phyloP scores from a whole-genome alignment of 1,140 invertebrate genomes.

The Planococcus citri region DNA sequence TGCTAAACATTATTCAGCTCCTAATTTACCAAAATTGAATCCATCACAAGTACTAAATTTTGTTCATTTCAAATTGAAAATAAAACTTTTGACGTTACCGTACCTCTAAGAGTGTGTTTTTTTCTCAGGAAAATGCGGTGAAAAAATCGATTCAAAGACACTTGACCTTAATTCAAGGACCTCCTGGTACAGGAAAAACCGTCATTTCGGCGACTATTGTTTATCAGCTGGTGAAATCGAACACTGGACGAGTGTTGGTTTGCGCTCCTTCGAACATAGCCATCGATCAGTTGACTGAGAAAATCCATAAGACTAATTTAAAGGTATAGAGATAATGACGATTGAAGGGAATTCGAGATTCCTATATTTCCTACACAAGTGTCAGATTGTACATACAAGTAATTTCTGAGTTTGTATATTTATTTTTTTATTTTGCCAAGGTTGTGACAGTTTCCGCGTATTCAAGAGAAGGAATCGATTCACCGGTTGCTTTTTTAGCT shows the following conservation, averaged over 20 bases:
- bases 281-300: no score
- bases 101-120: slow-evolving; percentile 22
- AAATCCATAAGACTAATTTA: slow-evolving; percentile 93
- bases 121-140: slow-evolving; percentile 81
- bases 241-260: slow-evolving; percentile 85
- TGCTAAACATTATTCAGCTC: slow-evolving; percentile 94
- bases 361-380: no score
- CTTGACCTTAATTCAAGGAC: slow-evolving; percentile 84
- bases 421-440: slow-evolving; percentile 24
- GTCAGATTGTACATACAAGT: no score
- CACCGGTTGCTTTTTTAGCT: slow-evolving; percentile 91
- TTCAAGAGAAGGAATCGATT: slow-evolving; percentile 94
- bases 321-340: no score
- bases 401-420: no score
- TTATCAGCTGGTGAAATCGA: slow-evolving; percentile 92
- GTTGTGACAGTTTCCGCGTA: slow-evolving; percentile 95
- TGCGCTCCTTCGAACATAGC: no score
- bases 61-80: background rate
- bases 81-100: background rate
- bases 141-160: slow-evolving; percentile 96
- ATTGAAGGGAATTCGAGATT: no score
- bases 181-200: slow-evolving; percentile 85
- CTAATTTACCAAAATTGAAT: slow-evolving; percentile 94
- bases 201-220: slow-evolving; percentile 99
- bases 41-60: slow-evolving; percentile 65